Percentiles rank a stretch among this genome's conserved stretches.
Conservation (phyloP, 2,888 invertebrate genomes). For the Drosophila putrida region DNA sequence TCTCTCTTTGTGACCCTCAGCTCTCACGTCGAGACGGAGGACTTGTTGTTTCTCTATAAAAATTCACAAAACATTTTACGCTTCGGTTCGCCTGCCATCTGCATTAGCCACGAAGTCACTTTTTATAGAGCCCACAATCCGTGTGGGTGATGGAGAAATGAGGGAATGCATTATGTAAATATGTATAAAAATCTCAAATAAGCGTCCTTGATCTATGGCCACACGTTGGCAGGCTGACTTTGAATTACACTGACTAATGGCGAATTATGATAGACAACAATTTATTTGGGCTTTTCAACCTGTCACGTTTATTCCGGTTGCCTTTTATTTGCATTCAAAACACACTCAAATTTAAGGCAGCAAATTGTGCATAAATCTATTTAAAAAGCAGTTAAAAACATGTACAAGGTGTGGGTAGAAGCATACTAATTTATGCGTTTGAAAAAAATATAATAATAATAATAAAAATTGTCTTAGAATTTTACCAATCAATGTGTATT, state of each 20-base stretch:
- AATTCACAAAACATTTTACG: conserved; percentile 78
- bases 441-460: no score
- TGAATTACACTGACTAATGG: conserved; percentile 28
- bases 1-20: conserved; percentile 2
- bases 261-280: conserved; percentile 39
- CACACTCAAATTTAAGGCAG: neutral
- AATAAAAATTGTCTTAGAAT: no score
- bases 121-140: conserved; percentile 29
- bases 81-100: conserved; percentile 76
- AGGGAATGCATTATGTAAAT: conserved; percentile 57
- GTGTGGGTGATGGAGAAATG: neutral
- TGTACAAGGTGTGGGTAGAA: no score
- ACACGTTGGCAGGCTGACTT: neutral
- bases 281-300: neutral
- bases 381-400: neutral
- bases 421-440: no score
- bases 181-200: conserved; percentile 32
- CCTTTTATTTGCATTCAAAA: conserved; percentile 5
- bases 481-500: no score
- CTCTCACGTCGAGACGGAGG: neutral
- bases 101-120: conserved; percentile 74
- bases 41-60: conserved; percentile 55
- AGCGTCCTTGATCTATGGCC: conserved; percentile 56
- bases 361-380: conserved; percentile 4
- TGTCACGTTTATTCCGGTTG: neutral